phyloP scores from a whole-genome alignment of 2,888 invertebrate genomes.

The Pterostichus madidus region DNA sequence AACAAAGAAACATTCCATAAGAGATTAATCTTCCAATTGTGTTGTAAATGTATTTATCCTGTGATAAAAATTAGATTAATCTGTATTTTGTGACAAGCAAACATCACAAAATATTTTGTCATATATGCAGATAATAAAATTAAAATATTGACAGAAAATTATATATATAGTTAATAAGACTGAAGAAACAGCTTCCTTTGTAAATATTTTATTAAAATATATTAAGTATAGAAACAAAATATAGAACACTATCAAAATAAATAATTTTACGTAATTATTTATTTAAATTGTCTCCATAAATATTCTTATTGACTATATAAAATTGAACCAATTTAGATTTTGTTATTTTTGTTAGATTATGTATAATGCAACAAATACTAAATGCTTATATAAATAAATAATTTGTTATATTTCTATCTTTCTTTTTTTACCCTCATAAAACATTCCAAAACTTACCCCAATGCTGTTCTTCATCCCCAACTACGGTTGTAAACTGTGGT shows the following conservation, averaged over 20 bases:
- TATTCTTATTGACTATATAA: constrained; percentile 46
- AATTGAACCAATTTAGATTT: constrained; percentile 20
- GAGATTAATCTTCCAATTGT: constrained; percentile 28
- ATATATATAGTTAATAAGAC: constrained; percentile 58
- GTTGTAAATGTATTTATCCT: constrained; percentile 38
- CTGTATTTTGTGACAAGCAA: constrained; percentile 1
- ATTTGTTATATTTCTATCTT: constrained; percentile 30
- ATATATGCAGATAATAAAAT: constrained; percentile 16
- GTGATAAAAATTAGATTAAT: constrained; percentile 51
- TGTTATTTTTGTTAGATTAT: constrained; percentile 36
- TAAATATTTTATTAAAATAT: constrained; percentile 49
- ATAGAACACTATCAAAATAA: background rate
- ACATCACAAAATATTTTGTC: constrained; percentile 47
- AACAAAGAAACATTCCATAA: constrained; percentile 27
- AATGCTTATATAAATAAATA: constrained; percentile 48
- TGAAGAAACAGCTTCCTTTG: constrained; percentile 59
- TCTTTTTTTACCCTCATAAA: background rate
- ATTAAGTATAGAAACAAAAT: background rate
- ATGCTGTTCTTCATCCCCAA: background rate
- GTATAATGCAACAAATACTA: constrained; percentile 9
- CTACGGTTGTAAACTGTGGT: no score
- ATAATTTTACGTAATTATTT: constrained; percentile 42
- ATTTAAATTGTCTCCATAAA: background rate
- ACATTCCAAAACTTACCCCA: constrained; percentile 3
- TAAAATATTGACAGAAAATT: constrained; percentile 21